Evolutionary conservation across 2,888 invertebrate species (phyloP).

Genomic region (Leptothorax acervorum): DNA sequence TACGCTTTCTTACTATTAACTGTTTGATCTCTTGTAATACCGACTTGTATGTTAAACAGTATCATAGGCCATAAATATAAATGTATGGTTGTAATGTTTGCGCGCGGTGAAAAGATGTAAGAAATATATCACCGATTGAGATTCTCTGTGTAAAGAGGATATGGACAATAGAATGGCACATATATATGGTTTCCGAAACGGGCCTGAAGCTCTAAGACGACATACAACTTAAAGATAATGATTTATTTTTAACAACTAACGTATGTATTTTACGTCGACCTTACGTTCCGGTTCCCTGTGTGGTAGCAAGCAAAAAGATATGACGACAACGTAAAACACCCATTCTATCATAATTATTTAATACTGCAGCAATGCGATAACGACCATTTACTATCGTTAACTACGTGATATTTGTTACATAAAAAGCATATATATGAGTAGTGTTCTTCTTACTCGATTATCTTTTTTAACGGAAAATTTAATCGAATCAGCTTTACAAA

Average conservation of each 20-base stretch:
- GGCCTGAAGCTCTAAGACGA: not conserved
- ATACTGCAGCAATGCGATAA: not conserved
- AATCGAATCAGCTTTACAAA: not conserved
- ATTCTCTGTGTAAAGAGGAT: not conserved
- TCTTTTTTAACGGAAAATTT: not conserved
- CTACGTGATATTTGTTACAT: not conserved
- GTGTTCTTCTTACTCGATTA: not conserved
- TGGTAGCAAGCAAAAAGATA: not conserved
- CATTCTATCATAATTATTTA: not conserved
- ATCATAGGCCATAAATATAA: not conserved
- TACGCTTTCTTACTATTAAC: not conserved
- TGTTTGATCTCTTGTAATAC: not conserved
- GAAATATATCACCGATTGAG: not conserved
- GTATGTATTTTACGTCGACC: not conserved
- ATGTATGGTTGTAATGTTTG: not conserved
- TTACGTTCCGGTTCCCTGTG: not conserved
- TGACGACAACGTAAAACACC: not conserved
- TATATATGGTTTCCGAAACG: not conserved
- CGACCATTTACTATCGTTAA: not conserved
- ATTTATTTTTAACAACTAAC: constrained; percentile 10
- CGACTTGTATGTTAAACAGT: not conserved
- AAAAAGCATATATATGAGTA: not conserved
- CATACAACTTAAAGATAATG: not conserved
- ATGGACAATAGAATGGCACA: not conserved
- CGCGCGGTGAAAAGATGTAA: not conserved